Conservation (phyloP, 1,140 invertebrate genomes). For the Antheraea mylitta region DNA sequence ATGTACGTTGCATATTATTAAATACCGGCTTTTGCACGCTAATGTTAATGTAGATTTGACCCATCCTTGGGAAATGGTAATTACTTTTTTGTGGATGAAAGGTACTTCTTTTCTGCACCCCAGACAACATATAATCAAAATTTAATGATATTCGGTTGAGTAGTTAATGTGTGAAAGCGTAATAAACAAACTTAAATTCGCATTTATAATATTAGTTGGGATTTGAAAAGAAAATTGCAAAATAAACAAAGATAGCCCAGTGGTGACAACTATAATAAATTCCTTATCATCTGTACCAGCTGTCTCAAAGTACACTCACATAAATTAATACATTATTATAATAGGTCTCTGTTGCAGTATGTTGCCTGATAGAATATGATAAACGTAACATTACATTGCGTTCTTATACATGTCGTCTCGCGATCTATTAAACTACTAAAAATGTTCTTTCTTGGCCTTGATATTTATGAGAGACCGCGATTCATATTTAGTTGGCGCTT, state of each 20-base stretch:
- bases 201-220: no score
- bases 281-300: constrained; percentile 22
- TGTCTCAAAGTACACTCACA: constrained; percentile 22
- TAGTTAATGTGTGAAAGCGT: no score
- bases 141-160: no score
- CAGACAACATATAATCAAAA: no score
- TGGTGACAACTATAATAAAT: constrained; percentile 20
- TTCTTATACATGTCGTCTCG: constrained; percentile 22
- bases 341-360: constrained; percentile 9
- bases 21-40: no score
- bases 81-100: no score
- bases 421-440: constrained; percentile 26
- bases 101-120: no score
- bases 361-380: constrained; percentile 27
- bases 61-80: no score
- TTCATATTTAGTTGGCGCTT: not conserved
- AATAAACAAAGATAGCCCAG: not conserved
- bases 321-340: constrained; percentile 17
- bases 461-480: constrained; percentile 40
- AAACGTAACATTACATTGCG: constrained; percentile 20
- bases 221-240: constrained; percentile 1
- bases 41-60: no score
- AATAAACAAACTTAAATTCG: no score
- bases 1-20: no score
- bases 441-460: constrained; percentile 37